A percentile compares a stretch with the other conserved stretches of the same genome.
These are phyloP conservation scores for Holothuria scabra DNA, from an alignment of 53 echinoderm and acorn worm genomes.

Conservation along the genomic window DNA sequence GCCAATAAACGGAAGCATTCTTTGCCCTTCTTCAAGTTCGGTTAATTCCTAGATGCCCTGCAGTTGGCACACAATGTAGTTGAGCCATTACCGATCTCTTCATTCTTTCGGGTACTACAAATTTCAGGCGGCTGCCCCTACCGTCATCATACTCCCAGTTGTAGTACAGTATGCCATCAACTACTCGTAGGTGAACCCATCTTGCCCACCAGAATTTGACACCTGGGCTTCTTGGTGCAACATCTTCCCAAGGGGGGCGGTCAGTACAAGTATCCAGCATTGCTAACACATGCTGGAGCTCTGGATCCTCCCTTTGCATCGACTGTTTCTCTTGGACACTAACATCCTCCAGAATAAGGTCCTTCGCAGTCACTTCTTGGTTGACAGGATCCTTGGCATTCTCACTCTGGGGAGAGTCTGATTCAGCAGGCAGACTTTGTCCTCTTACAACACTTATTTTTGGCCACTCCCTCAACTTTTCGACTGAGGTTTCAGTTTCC, in stretches of 20 bases:
- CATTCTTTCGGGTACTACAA: constrained; percentile 45
- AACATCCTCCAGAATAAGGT: neutral
- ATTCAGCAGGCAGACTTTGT: neutral
- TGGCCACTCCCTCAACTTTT: neutral
- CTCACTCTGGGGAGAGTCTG: neutral
- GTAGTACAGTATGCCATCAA: no score
- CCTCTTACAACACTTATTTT: neutral
- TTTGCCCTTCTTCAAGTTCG: constrained; percentile 49
- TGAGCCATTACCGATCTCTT: constrained; percentile 42
- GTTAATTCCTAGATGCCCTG: constrained; percentile 65
- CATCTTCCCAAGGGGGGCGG: constrained; percentile 43
- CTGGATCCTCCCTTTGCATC: constrained; percentile 18
- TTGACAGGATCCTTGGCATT: neutral
- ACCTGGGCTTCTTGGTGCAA: constrained; percentile 7
- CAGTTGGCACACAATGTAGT: constrained; percentile 56
- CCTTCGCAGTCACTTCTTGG: neutral
- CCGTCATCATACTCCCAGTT: no score
- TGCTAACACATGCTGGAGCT: constrained; percentile 28
- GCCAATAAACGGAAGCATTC: constrained; percentile 59
- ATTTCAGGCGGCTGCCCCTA: constrained; percentile 32
- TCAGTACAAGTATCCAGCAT: constrained; percentile 1
- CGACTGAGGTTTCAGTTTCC: neutral
- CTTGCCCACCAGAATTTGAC: constrained; percentile 54
- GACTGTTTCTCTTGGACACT: no score
- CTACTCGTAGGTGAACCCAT: constrained; percentile 43